Evolutionary conservation across 2,113 vertebrate species (phyloP).

Genomic region (Sus scrofa): T2T-Sscrofa CM000822.6:57859501-57860000

Average conservation of each 20-base stretch:
- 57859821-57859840: not conserved
- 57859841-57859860: not conserved
- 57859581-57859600: not conserved
- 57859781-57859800: not conserved
- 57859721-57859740: not conserved
- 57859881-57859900: not conserved
- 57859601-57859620: not conserved
- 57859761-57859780: not conserved
- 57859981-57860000: too few relatives aligned
- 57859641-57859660: not conserved
- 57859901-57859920: not conserved
- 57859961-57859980: too few relatives aligned
- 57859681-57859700: not conserved
- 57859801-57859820: not conserved
- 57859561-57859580: not conserved
- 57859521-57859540: not conserved
- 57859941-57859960: too few relatives aligned
- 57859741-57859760: not conserved
- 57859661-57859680: not conserved
- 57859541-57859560: not conserved
- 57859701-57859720: not conserved
- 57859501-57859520: not conserved
- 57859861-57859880: not conserved
- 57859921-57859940: too few relatives aligned
- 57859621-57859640: not conserved